A percentile compares a stretch with the other conserved stretches of the same genome.
Conservation (phyloP, 2,888 invertebrate species). For the Xanthorhoe designata region DNA sequence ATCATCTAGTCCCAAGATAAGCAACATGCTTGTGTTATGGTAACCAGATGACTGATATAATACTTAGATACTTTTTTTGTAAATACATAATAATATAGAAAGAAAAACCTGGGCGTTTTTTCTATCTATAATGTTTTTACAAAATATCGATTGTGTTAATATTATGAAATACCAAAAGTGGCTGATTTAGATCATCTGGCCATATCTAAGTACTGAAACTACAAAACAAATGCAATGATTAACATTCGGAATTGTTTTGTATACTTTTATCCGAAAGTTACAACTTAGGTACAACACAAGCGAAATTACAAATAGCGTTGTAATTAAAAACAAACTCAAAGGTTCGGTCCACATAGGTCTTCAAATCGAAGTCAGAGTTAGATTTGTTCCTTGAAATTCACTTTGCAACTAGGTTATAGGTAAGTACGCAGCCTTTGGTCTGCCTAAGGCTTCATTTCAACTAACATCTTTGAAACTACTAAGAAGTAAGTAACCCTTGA, state of each 20-base stretch:
- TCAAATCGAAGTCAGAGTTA: slow-evolving; percentile 10
- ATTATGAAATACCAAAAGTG: too few species aligned
- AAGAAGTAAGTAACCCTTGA: slow-evolving; percentile 31
- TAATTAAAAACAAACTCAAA: slow-evolving; percentile 1
- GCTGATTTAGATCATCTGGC: too few species aligned
- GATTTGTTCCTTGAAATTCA: slow-evolving; percentile 6
- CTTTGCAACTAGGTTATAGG: slow-evolving; percentile 28
- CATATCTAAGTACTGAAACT: too few species aligned
- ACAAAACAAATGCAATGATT: too few species aligned
- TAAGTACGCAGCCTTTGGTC: slow-evolving; percentile 12
- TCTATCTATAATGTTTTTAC: too few species aligned
- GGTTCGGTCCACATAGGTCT: neutral
- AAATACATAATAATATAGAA: too few species aligned
- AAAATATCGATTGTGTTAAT: too few species aligned
- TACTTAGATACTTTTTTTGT: too few species aligned
- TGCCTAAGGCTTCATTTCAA: slow-evolving; percentile 24
- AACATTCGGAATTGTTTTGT: neutral
- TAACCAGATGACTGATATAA: too few species aligned
- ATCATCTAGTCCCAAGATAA: too few species aligned
- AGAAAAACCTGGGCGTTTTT: too few species aligned
- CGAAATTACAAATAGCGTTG: neutral
- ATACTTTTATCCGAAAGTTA: neutral
- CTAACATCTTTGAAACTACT: slow-evolving; percentile 33
- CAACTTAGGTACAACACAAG: neutral
- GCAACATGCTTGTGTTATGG: too few species aligned